These are phyloP conservation scores for Eledona agricola DNA, from an alignment of 2,888 invertebrate species.

Conservation along the genomic window DNA sequence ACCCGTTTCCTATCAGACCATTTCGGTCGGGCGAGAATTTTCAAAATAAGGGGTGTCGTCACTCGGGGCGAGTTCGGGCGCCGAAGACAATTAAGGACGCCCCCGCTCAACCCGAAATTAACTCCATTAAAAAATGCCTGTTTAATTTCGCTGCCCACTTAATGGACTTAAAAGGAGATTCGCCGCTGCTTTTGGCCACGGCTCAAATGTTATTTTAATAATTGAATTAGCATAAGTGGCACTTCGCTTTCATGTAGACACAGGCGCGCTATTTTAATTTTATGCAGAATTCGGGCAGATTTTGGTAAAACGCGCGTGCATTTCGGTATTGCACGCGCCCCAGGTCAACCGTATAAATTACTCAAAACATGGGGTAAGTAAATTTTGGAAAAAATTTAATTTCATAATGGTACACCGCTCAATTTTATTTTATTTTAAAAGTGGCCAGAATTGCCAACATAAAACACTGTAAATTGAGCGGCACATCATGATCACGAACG, in stretches of 20 bases:
- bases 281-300: no score
- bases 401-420: no score
- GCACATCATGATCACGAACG: constrained; percentile 43
- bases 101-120: constrained; percentile 10
- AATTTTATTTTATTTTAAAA: no score
- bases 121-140: constrained; percentile 8
- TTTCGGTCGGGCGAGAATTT: constrained; percentile 1
- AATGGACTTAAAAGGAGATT: constrained; percentile 4
- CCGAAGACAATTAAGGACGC: constrained; percentile 2
- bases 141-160: constrained; percentile 11
- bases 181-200: constrained; percentile 13
- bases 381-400: no score
- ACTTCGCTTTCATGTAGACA: no score
- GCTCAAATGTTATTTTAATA: constrained; percentile 14
- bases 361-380: no score
- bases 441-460: no score
- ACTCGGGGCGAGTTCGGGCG: constrained; percentile 4
- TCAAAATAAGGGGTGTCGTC: constrained; percentile 2
- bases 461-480: constrained; percentile 34
- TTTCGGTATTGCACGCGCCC: no score
- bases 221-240: constrained; percentile 19
- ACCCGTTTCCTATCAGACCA: constrained; percentile 20
- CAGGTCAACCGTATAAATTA: no score
- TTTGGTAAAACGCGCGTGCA: no score
- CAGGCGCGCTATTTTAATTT: no score